phyloP scores from a whole-genome alignment of 2,797 vertebrate genomes.

The Trachurus trachurus region DNA sequence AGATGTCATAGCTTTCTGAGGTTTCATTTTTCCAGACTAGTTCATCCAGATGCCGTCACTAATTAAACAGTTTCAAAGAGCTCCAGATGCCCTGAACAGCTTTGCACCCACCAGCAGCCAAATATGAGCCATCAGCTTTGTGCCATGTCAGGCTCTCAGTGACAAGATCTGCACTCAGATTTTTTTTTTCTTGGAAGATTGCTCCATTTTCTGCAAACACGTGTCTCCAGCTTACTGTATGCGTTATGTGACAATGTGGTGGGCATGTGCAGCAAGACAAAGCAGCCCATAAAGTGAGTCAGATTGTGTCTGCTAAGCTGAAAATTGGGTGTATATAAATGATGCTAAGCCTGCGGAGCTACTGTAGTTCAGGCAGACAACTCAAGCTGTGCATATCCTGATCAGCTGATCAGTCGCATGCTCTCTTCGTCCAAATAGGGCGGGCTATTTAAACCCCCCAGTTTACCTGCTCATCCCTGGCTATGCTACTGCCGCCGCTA shows the following conservation, averaged over 20 bases:
- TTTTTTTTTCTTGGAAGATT: conserved; percentile 30
- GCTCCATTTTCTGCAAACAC: conserved; percentile 48
- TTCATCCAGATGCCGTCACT: conserved; percentile 64
- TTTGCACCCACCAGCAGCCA: conserved; percentile 52
- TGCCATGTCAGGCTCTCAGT: conserved; percentile 32
- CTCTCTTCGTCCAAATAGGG: too few relatives aligned
- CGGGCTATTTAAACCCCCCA: too few relatives aligned
- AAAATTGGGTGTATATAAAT: conserved; percentile 35
- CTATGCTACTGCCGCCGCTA: too few relatives aligned
- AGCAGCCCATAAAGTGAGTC: conserved; percentile 13
- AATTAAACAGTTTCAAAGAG: conserved; percentile 58
- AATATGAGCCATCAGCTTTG: conserved; percentile 43
- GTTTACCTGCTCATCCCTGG: too few relatives aligned
- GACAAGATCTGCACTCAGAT: background rate
- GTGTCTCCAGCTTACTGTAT: conserved; percentile 29
- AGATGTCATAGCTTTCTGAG: conserved; percentile 39
- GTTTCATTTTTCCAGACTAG: conserved; percentile 17
- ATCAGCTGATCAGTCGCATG: too few relatives aligned
- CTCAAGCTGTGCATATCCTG: too few relatives aligned
- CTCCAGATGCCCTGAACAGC: conserved; percentile 36
- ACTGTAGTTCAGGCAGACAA: too few relatives aligned
- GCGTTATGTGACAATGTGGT: conserved; percentile 26
- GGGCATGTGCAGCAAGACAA: conserved; percentile 14
- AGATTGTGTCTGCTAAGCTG: conserved; percentile 17
- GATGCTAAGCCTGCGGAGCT: too few relatives aligned